Evolutionary conservation across 2,797 vertebrate genomes (phyloP).

Genomic region (Petrocephalus schoutedeni): DNA sequence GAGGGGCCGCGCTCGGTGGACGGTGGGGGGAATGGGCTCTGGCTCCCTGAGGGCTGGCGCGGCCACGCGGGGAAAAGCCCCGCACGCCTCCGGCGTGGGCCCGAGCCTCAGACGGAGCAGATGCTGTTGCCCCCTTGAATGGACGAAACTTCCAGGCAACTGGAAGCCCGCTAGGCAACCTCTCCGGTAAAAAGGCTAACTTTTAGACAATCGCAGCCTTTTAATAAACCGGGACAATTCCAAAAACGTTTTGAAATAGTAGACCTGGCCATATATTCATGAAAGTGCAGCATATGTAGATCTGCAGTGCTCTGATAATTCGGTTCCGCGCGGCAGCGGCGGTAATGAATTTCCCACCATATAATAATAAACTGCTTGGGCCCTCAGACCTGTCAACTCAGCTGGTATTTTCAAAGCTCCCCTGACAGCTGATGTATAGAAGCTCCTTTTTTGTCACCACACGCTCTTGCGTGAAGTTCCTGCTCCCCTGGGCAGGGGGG

Average conservation of each 20-base stretch:
- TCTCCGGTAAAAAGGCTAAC: background rate
- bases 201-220: background rate
- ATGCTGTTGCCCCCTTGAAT: background rate
- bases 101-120: background rate
- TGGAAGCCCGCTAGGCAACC: background rate
- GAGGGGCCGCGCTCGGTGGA: constrained; percentile 29
- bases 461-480: constrained; percentile 26
- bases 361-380: constrained; percentile 19
- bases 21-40: constrained; percentile 56
- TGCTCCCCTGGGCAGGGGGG: constrained; percentile 14
- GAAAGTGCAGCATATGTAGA: constrained; percentile 1
- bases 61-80: background rate
- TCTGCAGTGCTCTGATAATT: constrained; percentile 20
- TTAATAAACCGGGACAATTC: background rate
- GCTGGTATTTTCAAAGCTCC: constrained; percentile 27
- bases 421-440: constrained; percentile 33
- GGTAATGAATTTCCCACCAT: constrained; percentile 14
- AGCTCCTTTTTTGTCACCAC: background rate
- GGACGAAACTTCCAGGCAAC: background rate
- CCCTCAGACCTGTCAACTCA: constrained; percentile 29
- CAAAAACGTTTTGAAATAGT: background rate
- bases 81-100: background rate
- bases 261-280: background rate
- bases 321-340: background rate
- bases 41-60: constrained; percentile 52